Conservation (phyloP, 2,888 invertebrate species). For the Melangyna quadrimaculata region DNA sequence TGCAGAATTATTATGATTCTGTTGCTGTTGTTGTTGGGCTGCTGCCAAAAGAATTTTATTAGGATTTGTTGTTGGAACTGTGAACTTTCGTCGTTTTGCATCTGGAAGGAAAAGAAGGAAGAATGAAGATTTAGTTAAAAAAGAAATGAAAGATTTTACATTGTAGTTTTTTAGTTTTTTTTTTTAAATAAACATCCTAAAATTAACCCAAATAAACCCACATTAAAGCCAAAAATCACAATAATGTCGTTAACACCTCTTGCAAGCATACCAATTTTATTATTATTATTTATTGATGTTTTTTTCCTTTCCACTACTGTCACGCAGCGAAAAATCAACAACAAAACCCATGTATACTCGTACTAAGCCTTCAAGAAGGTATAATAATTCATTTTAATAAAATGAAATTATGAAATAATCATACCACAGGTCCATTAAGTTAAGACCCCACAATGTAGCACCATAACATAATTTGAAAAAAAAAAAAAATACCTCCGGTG, state of each 20-base stretch:
- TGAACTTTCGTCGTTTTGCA: conserved; percentile 75
- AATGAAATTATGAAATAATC: conserved; percentile 55
- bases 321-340: not conserved
- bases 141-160: not conserved
- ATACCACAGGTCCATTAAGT: conserved; percentile 18
- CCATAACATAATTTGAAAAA: not conserved
- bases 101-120: conserved; percentile 72
- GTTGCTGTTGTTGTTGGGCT: conserved; percentile 32
- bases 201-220: not conserved
- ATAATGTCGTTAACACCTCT: not conserved
- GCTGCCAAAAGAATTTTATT: conserved; percentile 73
- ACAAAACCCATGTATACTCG: not conserved
- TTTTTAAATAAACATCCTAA: too few species aligned
- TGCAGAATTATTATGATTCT: conserved; percentile 64
- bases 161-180: too few species aligned
- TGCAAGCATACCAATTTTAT: too few species aligned
- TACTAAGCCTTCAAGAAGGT: not conserved
- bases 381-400: conserved; percentile 41
- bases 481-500: conserved; percentile 25
- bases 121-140: not conserved
- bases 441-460: not conserved
- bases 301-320: too few species aligned
- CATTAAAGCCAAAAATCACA: not conserved
- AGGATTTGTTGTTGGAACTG: conserved; percentile 70
- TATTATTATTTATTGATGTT: too few species aligned